Evolutionary conservation across 2,888 invertebrate species (phyloP).

Genomic region (Spodoptera picta): DNA sequence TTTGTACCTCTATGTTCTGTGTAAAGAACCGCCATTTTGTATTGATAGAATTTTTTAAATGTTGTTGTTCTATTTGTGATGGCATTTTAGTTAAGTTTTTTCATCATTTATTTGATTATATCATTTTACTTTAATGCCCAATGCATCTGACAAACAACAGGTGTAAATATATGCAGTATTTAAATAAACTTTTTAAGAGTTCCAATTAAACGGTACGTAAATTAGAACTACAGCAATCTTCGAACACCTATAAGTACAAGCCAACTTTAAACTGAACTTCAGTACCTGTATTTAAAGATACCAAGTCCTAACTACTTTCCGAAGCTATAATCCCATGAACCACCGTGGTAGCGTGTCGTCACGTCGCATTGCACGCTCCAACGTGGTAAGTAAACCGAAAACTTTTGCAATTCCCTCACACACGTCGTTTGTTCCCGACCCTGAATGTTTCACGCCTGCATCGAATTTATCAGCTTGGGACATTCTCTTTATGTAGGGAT

Average conservation of each 20-base stretch:
- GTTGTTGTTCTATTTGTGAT: constrained; percentile 27
- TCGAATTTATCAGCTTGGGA: neutral
- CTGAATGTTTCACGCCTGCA: neutral
- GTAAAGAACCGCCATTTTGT: constrained; percentile 26
- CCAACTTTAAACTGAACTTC: no score
- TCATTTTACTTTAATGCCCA: no score
- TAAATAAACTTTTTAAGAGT: no score
- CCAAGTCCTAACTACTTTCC: no score
- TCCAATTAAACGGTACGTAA: no score
- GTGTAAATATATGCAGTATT: no score
- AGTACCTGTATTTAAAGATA: no score
- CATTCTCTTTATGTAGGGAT: neutral
- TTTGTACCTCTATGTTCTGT: constrained; percentile 30
- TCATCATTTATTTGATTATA: neutral
- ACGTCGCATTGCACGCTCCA: neutral
- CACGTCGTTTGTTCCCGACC: constrained; percentile 14
- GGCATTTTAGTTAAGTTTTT: constrained; percentile 15
- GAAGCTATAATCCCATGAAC: constrained; percentile 2
- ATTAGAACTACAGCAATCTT: no score
- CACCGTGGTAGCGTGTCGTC: neutral
- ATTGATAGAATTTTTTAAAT: constrained; percentile 18
- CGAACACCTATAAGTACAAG: no score
- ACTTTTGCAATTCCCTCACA: constrained; percentile 44
- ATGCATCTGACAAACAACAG: no score
- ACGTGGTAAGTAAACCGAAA: constrained; percentile 21